phyloP scores from a whole-genome alignment of 2,113 vertebrate genomes.

The Anseranas semipalmata region DNA sequence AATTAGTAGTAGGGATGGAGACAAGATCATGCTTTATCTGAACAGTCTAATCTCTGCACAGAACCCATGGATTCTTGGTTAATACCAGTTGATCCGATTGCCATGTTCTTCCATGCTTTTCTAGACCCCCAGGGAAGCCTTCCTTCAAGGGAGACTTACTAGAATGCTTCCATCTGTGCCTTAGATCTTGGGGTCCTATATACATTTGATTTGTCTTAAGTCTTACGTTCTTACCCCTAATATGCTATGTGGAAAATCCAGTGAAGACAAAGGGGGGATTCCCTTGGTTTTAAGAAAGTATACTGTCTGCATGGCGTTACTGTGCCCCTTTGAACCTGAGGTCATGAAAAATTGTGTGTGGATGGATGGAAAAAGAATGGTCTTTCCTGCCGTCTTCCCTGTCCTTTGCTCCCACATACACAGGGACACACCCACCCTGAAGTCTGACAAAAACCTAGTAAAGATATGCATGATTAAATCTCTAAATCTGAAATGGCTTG shows the following conservation, averaged over 20 bases:
- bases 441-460: neutral
- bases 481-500: neutral
- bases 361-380: neutral
- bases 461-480: neutral
- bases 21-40: neutral
- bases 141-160: neutral
- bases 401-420: neutral
- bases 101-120: neutral
- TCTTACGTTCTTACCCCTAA: neutral
- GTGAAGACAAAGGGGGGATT: neutral
- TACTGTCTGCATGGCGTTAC: neutral
- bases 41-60: neutral
- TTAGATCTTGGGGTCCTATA: neutral
- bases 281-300: neutral
- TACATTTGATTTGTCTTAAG: neutral
- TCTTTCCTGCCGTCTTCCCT: neutral
- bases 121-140: neutral
- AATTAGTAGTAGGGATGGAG: neutral
- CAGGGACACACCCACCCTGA: neutral
- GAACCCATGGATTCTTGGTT: conserved; percentile 13
- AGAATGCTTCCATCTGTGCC: conserved; percentile 46
- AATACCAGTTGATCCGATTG: neutral
- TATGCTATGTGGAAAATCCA: neutral
- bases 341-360: neutral
- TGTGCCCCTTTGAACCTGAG: neutral